phyloP scores from a whole-genome alignment of 2,113 vertebrate genomes.

The Mesitornis unicolor region DNA sequence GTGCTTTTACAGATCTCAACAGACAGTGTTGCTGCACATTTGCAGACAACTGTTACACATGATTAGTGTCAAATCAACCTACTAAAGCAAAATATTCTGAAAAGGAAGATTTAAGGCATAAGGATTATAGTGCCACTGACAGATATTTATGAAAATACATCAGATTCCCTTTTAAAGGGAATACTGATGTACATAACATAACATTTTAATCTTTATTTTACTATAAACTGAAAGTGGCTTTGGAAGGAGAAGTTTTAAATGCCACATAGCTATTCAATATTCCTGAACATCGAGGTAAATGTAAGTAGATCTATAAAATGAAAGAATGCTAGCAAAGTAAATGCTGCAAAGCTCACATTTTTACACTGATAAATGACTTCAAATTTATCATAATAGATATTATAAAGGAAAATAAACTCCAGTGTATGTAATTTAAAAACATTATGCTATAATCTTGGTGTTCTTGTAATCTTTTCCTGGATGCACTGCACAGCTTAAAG shows the following conservation, averaged over 20 bases:
- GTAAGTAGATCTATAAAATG: neutral
- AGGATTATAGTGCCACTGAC: neutral
- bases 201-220: neutral
- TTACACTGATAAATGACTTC: neutral
- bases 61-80: slow-evolving; percentile 11
- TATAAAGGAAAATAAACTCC: slow-evolving; percentile 8
- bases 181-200: neutral
- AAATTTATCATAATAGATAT: neutral
- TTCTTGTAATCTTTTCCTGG: neutral
- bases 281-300: neutral
- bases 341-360: neutral
- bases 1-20: slow-evolving; percentile 7
- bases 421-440: neutral
- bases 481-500: neutral
- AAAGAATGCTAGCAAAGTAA: neutral
- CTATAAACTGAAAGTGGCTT: neutral
- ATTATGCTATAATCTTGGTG: neutral
- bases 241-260: neutral
- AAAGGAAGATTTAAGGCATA: neutral
- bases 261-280: neutral
- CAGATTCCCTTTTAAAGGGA: neutral
- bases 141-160: neutral
- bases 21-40: slow-evolving; percentile 46
- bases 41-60: slow-evolving; percentile 11
- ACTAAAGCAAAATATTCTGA: neutral